Percentiles rank a stretch among this genome's conserved stretches.
These are phyloP conservation scores for Drosophila ohnishii DNA, from an alignment of 1,140 invertebrate genomes.

Conservation along the genomic window DNA sequence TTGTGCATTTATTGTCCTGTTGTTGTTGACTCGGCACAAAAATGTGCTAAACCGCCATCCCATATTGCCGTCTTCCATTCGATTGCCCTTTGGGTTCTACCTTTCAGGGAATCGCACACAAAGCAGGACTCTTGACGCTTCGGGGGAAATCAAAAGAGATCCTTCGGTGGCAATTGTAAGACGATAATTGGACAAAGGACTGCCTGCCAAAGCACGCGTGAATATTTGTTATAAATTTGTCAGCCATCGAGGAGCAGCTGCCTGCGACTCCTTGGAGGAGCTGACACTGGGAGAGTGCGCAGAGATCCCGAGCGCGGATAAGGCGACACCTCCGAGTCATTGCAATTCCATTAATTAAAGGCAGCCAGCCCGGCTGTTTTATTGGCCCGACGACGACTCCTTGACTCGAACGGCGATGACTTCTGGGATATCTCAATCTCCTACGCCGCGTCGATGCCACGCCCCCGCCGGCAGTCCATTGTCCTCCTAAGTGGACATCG, in stretches of 20 bases:
- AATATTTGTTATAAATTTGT: slow-evolving; percentile 82
- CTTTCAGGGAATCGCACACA: slow-evolving; percentile 63
- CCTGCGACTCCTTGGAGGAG: not conserved
- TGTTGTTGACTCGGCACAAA: slow-evolving; percentile 63
- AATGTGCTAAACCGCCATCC: slow-evolving; percentile 65
- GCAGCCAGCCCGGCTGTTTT: slow-evolving; percentile 52
- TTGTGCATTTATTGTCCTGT: slow-evolving; percentile 40
- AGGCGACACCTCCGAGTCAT: slow-evolving; percentile 61
- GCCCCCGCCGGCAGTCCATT: slow-evolving; percentile 52
- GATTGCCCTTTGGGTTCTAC: slow-evolving; percentile 19
- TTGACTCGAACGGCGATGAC: slow-evolving; percentile 8
- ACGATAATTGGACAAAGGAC: slow-evolving; percentile 75
- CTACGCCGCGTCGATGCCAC: slow-evolving; percentile 33
- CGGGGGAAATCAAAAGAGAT: slow-evolving; percentile 61
- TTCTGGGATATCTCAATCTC: slow-evolving; percentile 45
- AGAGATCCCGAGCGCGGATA: slow-evolving; percentile 58
- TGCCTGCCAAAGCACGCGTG: slow-evolving; percentile 77
- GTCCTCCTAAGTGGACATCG: slow-evolving; percentile 76
- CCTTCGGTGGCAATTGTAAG: slow-evolving; percentile 71
- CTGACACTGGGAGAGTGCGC: slow-evolving; percentile 31
- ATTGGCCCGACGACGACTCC: slow-evolving; percentile 44
- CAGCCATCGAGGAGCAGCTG: slow-evolving; percentile 41
- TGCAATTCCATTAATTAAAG: slow-evolving; percentile 80
- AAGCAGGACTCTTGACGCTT: slow-evolving; percentile 41
- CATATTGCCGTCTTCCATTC: slow-evolving; percentile 22